Percentiles rank a stretch among this genome's conserved stretches.
phyloP scores from a whole-genome alignment of 2,888 invertebrate genomes.

The Yponomeuta cagnagella region DNA sequence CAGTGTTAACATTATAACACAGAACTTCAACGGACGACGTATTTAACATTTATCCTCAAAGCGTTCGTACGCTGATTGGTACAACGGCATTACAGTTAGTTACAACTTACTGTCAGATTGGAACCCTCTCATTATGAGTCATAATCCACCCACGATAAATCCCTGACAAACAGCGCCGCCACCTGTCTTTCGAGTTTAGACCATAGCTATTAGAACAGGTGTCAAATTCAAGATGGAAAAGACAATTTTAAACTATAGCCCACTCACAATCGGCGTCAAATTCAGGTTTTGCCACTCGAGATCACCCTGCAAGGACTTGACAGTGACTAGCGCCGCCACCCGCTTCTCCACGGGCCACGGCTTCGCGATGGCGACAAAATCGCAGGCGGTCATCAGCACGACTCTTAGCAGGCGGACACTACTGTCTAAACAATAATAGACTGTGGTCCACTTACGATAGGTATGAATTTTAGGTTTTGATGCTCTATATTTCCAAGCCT shows the following conservation, averaged over 20 bases:
- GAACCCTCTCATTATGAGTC: too few relatives aligned
- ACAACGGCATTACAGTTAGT: too few relatives aligned
- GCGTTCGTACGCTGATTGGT: too few relatives aligned
- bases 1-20: too few relatives aligned
- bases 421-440: too few relatives aligned
- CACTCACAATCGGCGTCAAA: constrained; percentile 90
- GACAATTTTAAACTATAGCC: background rate
- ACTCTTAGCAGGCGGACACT: too few relatives aligned
- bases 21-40: too few relatives aligned
- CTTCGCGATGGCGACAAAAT: constrained; percentile 95
- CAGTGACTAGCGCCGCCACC: constrained; percentile 93
- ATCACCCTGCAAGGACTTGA: constrained; percentile 96
- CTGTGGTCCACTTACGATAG: background rate
- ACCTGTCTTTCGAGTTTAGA: background rate
- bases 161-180: too few relatives aligned
- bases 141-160: too few relatives aligned
- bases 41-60: too few relatives aligned
- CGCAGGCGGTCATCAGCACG: constrained; percentile 97
- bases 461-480: background rate
- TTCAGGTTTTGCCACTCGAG: constrained; percentile 92
- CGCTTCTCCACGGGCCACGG: constrained; percentile 95
- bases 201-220: constrained; percentile 80
- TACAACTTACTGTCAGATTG: too few relatives aligned
- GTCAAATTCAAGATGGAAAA: constrained; percentile 87
- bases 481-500: background rate